These are phyloP conservation scores for Eueides isabella DNA, from an alignment of 1,140 invertebrate species.

Conservation along the genomic window DNA sequence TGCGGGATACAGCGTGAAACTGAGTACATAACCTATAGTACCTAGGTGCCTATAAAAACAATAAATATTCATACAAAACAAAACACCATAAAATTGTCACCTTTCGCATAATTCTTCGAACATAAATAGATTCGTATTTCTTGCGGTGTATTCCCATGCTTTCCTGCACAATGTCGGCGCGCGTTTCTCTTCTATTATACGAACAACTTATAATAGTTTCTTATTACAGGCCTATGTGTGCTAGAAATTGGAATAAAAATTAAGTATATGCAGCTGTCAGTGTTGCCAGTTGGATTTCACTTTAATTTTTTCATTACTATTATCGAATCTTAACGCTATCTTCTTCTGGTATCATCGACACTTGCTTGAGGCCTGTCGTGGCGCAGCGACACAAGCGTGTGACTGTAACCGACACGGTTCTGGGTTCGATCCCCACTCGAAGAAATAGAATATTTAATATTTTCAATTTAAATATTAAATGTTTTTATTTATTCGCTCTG, in stretches of 20 bases:
- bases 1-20: background rate
- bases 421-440: too few species aligned
- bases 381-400: too few species aligned
- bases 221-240: constrained; percentile 8
- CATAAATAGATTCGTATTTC: constrained; percentile 27
- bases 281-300: background rate
- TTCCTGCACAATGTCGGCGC: constrained; percentile 23
- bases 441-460: too few species aligned
- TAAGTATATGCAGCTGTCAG: background rate
- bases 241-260: background rate
- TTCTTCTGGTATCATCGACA: too few species aligned
- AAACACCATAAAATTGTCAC: background rate
- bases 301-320: background rate
- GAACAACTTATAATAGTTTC: constrained; percentile 7
- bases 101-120: constrained; percentile 24
- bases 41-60: background rate
- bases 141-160: constrained; percentile 31
- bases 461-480: too few species aligned
- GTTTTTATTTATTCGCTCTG: too few species aligned
- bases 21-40: background rate
- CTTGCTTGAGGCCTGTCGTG: too few species aligned
- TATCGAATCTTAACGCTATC: too few species aligned
- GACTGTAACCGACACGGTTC: too few species aligned
- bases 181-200: constrained; percentile 35
- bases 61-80: background rate